Percentiles rank a stretch among this genome's conserved stretches.
phyloP scores from a whole-genome alignment of 2,113 vertebrate species.

The Bostrychus sinensis region DNA sequence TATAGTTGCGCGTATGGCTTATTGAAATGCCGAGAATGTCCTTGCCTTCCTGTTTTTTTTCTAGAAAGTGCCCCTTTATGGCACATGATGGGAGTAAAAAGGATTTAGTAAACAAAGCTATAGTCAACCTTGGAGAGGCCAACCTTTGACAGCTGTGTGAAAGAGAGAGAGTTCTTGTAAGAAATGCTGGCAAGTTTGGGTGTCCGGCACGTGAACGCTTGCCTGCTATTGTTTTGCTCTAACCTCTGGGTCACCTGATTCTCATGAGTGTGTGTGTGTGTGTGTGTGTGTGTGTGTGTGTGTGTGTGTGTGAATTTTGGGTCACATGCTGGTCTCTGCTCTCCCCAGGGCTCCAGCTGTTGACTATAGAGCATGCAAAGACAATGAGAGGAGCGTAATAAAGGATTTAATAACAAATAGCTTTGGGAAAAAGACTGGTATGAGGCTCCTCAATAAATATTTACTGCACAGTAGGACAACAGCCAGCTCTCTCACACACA shows the following conservation, averaged over 20 bases:
- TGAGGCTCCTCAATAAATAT: slow-evolving; percentile 63
- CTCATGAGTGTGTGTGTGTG: slow-evolving; percentile 27
- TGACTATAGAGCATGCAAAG: slow-evolving; percentile 36
- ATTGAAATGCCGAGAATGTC: neutral
- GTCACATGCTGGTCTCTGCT: slow-evolving; percentile 52
- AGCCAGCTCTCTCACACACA: slow-evolving; percentile 40
- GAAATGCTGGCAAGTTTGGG: slow-evolving; percentile 23
- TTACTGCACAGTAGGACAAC: slow-evolving; percentile 46
- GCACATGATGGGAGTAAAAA: slow-evolving; percentile 30
- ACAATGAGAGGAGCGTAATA: slow-evolving; percentile 60
- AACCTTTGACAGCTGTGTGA: slow-evolving; percentile 62
- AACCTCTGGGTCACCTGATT: slow-evolving; percentile 59
- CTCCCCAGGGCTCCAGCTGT: slow-evolving; percentile 45
- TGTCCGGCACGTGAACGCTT: slow-evolving; percentile 15
- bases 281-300: slow-evolving; percentile 21
- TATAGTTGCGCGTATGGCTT: neutral
- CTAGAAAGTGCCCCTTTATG: slow-evolving; percentile 23
- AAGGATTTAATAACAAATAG: slow-evolving; percentile 69
- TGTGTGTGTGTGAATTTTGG: slow-evolving; percentile 35
- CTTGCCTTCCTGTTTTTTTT: neutral
- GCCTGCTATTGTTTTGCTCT: slow-evolving; percentile 67
- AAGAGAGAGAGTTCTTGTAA: slow-evolving; percentile 29
- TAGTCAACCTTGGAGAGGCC: slow-evolving; percentile 22
- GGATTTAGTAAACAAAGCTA: slow-evolving; percentile 42
- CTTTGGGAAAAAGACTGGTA: slow-evolving; percentile 54